Percentiles rank a stretch among this genome's conserved stretches.
Conservation (phyloP, 2,113 vertebrate species). For the Anarhynchus alexandrinus region DNA sequence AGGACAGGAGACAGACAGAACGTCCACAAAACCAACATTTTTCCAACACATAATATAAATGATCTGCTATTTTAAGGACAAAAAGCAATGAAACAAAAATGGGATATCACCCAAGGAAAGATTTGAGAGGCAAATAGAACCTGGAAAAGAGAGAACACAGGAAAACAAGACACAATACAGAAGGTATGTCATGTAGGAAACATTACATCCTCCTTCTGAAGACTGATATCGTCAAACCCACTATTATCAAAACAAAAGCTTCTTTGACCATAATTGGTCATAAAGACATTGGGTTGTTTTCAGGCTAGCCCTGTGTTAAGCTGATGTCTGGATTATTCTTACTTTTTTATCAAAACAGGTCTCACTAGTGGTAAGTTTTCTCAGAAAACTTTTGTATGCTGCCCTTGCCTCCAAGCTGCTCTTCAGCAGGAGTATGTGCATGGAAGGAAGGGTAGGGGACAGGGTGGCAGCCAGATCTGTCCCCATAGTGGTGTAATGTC, state of each 20-base stretch:
- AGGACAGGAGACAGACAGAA: conserved; percentile 7
- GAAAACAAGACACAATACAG: conserved; percentile 35
- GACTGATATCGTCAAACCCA: not conserved
- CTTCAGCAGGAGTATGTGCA: not conserved
- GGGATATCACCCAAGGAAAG: not conserved
- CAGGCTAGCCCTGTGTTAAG: not conserved
- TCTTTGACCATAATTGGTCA: conserved; percentile 59
- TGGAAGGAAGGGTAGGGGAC: not conserved
- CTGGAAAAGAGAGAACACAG: conserved; percentile 5
- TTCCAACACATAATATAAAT: not conserved
- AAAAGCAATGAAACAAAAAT: conserved; percentile 1
- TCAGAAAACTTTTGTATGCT: not conserved
- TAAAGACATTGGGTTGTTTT: not conserved
- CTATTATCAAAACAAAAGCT: conserved; percentile 52
- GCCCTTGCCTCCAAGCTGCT: not conserved
- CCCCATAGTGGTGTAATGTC: not conserved
- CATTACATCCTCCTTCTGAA: conserved; percentile 36
- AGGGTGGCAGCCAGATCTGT: not conserved
- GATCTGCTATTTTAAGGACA: not conserved
- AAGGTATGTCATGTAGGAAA: conserved; percentile 34
- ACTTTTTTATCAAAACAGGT: not conserved
- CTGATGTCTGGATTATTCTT: not conserved
- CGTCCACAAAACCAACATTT: not conserved
- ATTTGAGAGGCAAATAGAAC: conserved; percentile 24
- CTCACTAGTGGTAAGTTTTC: not conserved